Base-by-base conservation (phyloP, 2,888 invertebrate genomes). In the Ctena decussata region DNA sequence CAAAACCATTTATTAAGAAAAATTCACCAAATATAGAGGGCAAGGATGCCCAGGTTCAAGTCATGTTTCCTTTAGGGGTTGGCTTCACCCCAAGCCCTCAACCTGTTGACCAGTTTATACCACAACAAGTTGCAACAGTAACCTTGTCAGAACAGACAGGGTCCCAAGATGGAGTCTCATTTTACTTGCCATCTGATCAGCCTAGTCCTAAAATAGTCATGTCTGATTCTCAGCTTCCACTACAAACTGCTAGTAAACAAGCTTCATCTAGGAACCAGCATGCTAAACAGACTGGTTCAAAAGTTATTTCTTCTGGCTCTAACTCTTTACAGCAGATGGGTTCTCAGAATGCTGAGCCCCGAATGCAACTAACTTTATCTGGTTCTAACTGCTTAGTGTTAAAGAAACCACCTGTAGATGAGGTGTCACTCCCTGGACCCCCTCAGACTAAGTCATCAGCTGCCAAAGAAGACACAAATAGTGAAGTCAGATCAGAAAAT, bases 1-100 rank as follows among this genome's bases (percentile, higher is more conserved):
- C 87, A 65, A 86, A 90, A 72, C 90, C 90, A 21, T 91, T 86
- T 69, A 85, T 89, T n/a, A 84, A 88, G 12, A 91, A 89, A 76
- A 80, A 83, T 73, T 82, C 89, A 37, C 87, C 90, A 18, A 86
- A 79, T 77, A 84, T 84, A 39, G 82, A 89, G 21, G 84, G 83
- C 32, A 83, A 86, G 76, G 91, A 91, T 85, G 90, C 86, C 78
- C 90, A 90, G 80, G 90, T 90, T 8, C 91, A 91, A 41, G 90
- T 88, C 6, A 91, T 91, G 91, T 91, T 89, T 70, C 91, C 91
- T 5, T 70, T 91, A 24, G 88, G 91, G 8, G 53, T 53, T 53
- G 53, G 53, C 5, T 65, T 65, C 35, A 30, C 65, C 35, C 65
- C 65, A 18, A 65, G 35, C 35, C 84, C n/a, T 30, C 74, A 53